These are phyloP conservation scores for Clarias gariepinus DNA, from an alignment of 2,113 vertebrate genomes.

Conservation along the genomic window DNA sequence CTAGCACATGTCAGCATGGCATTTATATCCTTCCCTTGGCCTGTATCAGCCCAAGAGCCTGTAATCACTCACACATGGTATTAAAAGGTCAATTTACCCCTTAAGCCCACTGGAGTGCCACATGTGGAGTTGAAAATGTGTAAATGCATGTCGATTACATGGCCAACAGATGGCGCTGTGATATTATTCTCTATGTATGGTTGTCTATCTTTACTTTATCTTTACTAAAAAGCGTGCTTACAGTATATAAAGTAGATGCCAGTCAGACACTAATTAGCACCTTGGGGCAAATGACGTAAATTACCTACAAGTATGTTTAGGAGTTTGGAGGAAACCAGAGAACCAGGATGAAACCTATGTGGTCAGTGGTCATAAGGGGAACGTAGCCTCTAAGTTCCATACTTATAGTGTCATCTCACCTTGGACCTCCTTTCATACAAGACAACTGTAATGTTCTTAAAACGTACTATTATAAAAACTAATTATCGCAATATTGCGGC, in stretches of 20 bases:
- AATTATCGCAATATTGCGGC: too few species aligned
- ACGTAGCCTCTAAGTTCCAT: background rate
- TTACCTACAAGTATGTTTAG: background rate
- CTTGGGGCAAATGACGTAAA: background rate
- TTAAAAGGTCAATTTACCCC: background rate
- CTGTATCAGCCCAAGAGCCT: background rate
- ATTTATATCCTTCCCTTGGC: background rate
- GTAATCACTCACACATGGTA: background rate
- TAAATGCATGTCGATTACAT: background rate
- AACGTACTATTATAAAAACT: too few species aligned
- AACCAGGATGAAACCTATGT: background rate
- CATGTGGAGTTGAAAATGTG: background rate
- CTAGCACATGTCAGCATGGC: background rate
- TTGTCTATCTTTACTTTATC: background rate
- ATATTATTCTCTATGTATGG: background rate
- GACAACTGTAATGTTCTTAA: too few species aligned
- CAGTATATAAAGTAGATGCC: background rate
- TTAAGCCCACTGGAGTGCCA: background rate
- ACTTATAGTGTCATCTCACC: too few species aligned
- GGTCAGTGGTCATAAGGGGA: background rate
- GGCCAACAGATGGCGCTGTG: constrained; percentile 20
- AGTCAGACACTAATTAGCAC: background rate
- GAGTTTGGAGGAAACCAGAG: background rate
- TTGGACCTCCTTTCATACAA: too few species aligned
- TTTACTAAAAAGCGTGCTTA: background rate